These are phyloP conservation scores for Mactromeris polynyma DNA, from an alignment of 2,888 invertebrate genomes.

Conservation along the genomic window DNA sequence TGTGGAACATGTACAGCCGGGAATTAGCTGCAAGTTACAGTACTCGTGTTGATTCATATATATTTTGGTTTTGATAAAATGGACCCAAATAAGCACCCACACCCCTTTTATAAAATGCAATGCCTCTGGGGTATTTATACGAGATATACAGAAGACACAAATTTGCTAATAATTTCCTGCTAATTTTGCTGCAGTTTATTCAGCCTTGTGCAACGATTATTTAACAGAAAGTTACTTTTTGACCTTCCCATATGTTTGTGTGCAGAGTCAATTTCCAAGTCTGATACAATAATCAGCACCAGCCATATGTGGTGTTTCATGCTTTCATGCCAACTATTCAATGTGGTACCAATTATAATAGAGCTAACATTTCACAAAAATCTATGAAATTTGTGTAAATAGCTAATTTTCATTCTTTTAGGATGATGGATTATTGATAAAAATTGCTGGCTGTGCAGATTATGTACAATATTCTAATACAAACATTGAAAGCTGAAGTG, in stretches of 20 bases:
- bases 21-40: too few species aligned
- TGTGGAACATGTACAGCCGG: too few species aligned
- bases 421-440: not conserved
- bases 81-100: too few species aligned
- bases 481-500: not conserved
- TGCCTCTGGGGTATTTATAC: too few species aligned
- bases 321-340: not conserved
- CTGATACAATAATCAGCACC: not conserved
- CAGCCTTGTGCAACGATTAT: not conserved
- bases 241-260: not conserved
- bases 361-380: constrained; percentile 1
- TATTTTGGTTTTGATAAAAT: too few species aligned
- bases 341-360: not conserved
- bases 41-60: too few species aligned
- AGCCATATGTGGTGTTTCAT: not conserved
- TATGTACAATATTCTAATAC: not conserved
- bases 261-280: not conserved
- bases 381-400: not conserved
- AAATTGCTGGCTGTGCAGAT: not conserved
- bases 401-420: not conserved
- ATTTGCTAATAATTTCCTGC: too few species aligned
- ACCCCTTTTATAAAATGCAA: too few species aligned
- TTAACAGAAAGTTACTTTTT: not conserved
- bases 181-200: not conserved
- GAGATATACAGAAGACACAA: too few species aligned